Conservation (phyloP, 2,888 invertebrate species). For the Eudemis profundana region DNA sequence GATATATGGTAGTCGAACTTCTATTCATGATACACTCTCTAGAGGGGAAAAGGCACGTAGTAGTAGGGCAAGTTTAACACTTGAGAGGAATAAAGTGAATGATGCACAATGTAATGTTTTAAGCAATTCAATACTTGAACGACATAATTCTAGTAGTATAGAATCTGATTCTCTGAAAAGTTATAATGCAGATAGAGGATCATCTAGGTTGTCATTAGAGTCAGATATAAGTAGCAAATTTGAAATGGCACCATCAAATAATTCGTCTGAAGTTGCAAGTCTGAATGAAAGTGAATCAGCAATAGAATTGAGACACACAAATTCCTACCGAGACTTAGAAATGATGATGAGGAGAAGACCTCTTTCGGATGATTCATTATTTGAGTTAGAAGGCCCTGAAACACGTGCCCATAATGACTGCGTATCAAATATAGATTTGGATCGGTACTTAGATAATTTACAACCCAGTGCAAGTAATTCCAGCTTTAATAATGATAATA, state of each 20-base stretch:
- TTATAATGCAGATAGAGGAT: constrained; percentile 78
- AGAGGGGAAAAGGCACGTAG: constrained; percentile 80
- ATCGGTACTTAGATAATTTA: constrained; percentile 88
- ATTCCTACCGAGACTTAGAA: constrained; percentile 82
- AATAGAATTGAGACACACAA: constrained; percentile 82
- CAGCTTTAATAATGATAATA: constrained; percentile 46
- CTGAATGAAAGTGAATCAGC: constrained; percentile 78
- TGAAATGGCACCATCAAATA: constrained; percentile 74
- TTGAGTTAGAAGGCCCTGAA: constrained; percentile 87
- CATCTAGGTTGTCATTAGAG: constrained; percentile 77
- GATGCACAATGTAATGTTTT: constrained; percentile 61
- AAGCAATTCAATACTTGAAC: constrained; percentile 67
- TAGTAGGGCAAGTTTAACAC: constrained; percentile 76
- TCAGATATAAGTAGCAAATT: constrained; percentile 82
- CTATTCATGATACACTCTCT: constrained; percentile 81
- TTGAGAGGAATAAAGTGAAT: constrained; percentile 66
- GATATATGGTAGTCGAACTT: constrained; percentile 81
- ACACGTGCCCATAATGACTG: constrained; percentile 80
- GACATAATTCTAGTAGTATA: constrained; percentile 70
- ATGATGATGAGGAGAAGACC: constrained; percentile 89
- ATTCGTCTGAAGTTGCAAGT: constrained; percentile 75
- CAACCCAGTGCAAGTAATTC: constrained; percentile 74
- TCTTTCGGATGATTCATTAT: constrained; percentile 90
- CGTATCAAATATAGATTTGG: constrained; percentile 86
- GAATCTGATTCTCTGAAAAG: constrained; percentile 79